Conservation (phyloP, 2,113 vertebrate genomes). For the Menidia beryllina region DNA sequence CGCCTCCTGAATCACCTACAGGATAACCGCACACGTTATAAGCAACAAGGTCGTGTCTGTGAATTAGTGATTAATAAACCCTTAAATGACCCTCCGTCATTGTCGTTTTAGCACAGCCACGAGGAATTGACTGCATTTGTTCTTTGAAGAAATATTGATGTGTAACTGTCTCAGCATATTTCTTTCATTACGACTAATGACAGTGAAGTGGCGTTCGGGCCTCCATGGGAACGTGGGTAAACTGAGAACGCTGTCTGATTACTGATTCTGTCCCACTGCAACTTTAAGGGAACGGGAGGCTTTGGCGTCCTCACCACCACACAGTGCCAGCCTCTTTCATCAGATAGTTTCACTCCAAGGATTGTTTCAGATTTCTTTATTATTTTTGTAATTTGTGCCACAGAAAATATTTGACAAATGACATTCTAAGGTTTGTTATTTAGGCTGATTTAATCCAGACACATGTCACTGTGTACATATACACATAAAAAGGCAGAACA, state of each 20-base stretch:
- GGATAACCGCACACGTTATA: constrained; percentile 69
- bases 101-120: constrained; percentile 62
- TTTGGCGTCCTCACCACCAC: not conserved
- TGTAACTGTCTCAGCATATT: constrained; percentile 50
- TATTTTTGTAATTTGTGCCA: not conserved
- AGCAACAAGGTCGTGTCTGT: constrained; percentile 46
- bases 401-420: too few relatives aligned
- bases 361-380: not conserved
- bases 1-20: constrained; percentile 35
- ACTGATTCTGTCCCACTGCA: constrained; percentile 26
- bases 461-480: too few relatives aligned
- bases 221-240: constrained; percentile 31
- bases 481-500: too few relatives aligned
- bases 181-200: constrained; percentile 59
- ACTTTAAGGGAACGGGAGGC: constrained; percentile 5
- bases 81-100: constrained; percentile 71
- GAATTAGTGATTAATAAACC: constrained; percentile 72
- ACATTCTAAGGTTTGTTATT: too few relatives aligned
- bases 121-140: constrained; percentile 69
- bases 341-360: not conserved
- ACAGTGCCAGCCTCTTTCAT: not conserved
- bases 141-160: constrained; percentile 60
- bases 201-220: constrained; percentile 56
- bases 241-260: constrained; percentile 32
- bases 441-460: too few relatives aligned